Percentiles rank a stretch among this genome's conserved stretches.
These are phyloP conservation scores for Arothron firmamentum DNA, from an alignment of 2,113 vertebrate species.

Conservation along the genomic window DNA sequence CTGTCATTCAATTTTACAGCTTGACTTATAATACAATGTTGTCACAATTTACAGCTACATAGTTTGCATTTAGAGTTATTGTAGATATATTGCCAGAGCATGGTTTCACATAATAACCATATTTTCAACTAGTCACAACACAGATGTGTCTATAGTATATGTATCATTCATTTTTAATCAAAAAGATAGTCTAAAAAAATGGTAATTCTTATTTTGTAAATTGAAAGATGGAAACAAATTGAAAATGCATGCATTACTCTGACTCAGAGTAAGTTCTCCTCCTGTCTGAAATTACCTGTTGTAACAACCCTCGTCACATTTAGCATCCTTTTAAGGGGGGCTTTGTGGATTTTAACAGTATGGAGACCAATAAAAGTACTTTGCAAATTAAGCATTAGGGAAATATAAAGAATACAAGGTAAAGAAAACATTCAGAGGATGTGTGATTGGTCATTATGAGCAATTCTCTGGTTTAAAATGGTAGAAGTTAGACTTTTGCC, in stretches of 20 bases:
- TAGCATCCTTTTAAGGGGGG: not conserved
- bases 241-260: not conserved
- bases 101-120: conserved; percentile 36
- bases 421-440: conserved; percentile 5
- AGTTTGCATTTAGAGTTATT: conserved; percentile 29
- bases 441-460: conserved; percentile 19
- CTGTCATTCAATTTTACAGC: conserved; percentile 43
- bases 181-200: conserved; percentile 10
- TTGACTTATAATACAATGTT: conserved; percentile 40
- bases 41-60: conserved; percentile 40
- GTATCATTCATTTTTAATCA: conserved; percentile 21
- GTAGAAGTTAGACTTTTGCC: conserved; percentile 13
- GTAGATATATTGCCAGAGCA: conserved; percentile 36
- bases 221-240: conserved; percentile 14
- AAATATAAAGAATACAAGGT: conserved; percentile 20
- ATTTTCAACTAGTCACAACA: conserved; percentile 38
- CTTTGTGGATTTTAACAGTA: not conserved
- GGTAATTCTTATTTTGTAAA: conserved; percentile 10
- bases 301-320: conserved; percentile 8
- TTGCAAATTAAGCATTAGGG: conserved; percentile 23
- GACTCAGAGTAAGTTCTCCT: not conserved
- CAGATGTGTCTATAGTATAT: conserved; percentile 19
- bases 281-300: not conserved
- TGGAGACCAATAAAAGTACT: not conserved
- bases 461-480: conserved; percentile 34